Evolutionary conservation across 2,888 invertebrate species (phyloP).

Genomic region (Dioctria linearis): DNA sequence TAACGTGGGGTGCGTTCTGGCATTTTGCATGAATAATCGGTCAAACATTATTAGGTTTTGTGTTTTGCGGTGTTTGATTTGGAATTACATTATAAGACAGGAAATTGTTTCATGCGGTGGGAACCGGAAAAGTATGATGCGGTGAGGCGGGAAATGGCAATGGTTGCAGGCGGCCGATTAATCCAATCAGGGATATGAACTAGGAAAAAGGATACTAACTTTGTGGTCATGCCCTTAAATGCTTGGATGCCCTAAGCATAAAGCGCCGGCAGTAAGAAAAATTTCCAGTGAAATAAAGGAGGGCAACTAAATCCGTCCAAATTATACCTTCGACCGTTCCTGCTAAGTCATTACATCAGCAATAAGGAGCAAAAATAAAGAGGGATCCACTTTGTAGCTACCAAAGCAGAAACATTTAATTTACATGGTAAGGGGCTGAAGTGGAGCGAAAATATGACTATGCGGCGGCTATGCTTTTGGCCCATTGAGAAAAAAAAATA

Average conservation of each 20-base stretch:
- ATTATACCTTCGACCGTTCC: not conserved
- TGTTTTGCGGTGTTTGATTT: conserved; percentile 32
- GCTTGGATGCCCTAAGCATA: conserved; percentile 8
- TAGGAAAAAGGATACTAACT: conserved; percentile 13
- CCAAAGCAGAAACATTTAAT: conserved; percentile 58
- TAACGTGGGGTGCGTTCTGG: conserved; percentile 7
- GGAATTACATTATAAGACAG: conserved; percentile 36
- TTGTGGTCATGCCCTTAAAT: conserved; percentile 24
- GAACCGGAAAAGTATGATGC: not conserved
- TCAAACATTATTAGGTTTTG: conserved; percentile 48
- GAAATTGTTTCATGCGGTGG: conserved; percentile 20
- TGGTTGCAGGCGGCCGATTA: conserved; percentile 12
- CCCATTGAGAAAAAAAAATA: conserved; percentile 16
- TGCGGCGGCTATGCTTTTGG: conserved; percentile 21
- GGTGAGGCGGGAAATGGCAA: not conserved
- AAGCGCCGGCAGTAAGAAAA: not conserved
- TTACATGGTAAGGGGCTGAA: conserved; percentile 37
- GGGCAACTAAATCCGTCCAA: conserved; percentile 14
- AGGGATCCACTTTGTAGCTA: conserved; percentile 49
- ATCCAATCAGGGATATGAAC: conserved; percentile 23
- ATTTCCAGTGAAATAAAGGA: not conserved
- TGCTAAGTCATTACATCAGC: conserved; percentile 45
- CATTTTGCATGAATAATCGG: conserved; percentile 45
- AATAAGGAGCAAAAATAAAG: conserved; percentile 40
- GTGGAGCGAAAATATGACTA: conserved; percentile 37